These are phyloP conservation scores for Tachypleus tridentatus DNA, from an alignment of 1,140 invertebrate genomes.

Conservation along the genomic window DNA sequence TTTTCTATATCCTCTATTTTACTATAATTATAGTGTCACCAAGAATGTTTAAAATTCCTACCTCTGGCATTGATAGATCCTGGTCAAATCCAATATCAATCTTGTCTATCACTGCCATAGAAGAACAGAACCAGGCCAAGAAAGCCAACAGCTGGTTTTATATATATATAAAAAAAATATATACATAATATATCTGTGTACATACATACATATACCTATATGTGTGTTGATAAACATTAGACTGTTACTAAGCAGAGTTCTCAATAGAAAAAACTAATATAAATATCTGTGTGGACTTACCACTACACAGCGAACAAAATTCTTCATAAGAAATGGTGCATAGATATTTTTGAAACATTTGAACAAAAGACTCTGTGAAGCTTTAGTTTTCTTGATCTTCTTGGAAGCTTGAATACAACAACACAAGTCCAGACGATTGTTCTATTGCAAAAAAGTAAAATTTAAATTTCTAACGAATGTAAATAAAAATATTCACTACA, in stretches of 20 bases:
- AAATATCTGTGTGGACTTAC: constrained; percentile 29
- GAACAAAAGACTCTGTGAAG: constrained; percentile 61
- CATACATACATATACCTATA: no score
- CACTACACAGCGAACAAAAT: constrained; percentile 22
- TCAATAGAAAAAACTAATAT: neutral
- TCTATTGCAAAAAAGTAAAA: constrained; percentile 28
- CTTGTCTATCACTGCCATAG: constrained; percentile 33
- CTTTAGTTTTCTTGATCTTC: constrained; percentile 36
- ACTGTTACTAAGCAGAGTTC: no score
- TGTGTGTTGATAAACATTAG: no score
- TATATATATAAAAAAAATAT: no score
- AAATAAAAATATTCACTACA: no score
- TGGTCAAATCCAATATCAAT: constrained; percentile 43
- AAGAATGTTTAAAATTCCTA: constrained; percentile 19
- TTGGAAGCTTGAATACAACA: constrained; percentile 55
- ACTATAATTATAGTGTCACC: no score
- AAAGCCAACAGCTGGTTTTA: constrained; percentile 20
- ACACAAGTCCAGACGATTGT: constrained; percentile 55
- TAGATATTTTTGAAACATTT: constrained; percentile 74
- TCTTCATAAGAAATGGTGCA: constrained; percentile 62
- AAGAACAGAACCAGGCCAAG: constrained; percentile 34
- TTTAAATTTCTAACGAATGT: no score
- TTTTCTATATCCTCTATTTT: no score
- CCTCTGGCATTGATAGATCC: constrained; percentile 51
- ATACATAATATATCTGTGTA: no score